Evolutionary conservation across 35 echinoderm and acorn worm genomes (phyloP).

Genomic region (Amphiura filiformis): DNA sequence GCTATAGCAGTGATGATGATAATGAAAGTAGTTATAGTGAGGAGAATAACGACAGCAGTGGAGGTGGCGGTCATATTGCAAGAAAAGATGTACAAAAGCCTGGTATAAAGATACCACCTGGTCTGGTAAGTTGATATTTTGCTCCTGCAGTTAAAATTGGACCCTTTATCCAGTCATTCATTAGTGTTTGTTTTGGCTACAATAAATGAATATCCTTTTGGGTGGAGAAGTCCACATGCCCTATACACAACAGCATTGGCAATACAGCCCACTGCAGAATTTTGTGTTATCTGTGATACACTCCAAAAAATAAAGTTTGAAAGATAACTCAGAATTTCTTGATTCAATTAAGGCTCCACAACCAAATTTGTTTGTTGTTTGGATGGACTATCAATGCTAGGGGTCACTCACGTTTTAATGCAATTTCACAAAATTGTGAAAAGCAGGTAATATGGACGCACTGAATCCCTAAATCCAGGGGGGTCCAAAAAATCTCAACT

Average conservation of each 20-base stretch:
- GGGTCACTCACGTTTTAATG: too few species aligned
- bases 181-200: not conserved
- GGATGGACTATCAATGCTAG: too few species aligned
- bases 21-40: slow-evolving; percentile 46
- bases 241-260: too few species aligned
- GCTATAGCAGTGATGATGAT: slow-evolving; percentile 64
- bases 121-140: slow-evolving; percentile 16
- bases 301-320: not conserved
- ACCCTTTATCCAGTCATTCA: not conserved
- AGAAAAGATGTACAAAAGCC: not conserved
- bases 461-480: too few species aligned
- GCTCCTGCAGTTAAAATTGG: not conserved
- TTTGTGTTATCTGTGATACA: too few species aligned
- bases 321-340: not conserved
- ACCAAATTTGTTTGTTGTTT: too few species aligned
- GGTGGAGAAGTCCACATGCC: too few species aligned
- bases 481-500: too few species aligned
- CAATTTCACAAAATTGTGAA: too few species aligned
- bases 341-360: too few species aligned
- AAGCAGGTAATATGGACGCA: too few species aligned
- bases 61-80: not conserved
- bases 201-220: not conserved
- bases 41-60: slow-evolving; percentile 18
- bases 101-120: not conserved
- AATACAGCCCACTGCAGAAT: too few species aligned